Evolutionary conservation across 1,140 invertebrate genomes (phyloP).

Genomic region (Drosophila pectinifera): DNA sequence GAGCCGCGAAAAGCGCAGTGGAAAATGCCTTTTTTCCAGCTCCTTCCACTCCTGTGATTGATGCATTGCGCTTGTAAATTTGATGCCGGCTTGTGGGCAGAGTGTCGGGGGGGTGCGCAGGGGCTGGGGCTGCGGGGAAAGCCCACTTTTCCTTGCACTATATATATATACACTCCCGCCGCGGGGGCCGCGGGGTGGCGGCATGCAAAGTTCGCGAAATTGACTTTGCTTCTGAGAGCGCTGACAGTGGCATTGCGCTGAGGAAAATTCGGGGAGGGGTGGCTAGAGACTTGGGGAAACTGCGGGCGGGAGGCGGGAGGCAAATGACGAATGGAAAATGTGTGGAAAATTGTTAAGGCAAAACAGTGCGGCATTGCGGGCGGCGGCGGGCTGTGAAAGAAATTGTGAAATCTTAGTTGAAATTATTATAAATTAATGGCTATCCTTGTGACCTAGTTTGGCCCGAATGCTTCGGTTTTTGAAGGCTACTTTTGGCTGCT

Average conservation of each 20-base stretch:
- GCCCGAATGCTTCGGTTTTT: conserved; percentile 53
- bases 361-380: conserved; percentile 19
- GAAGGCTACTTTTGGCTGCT: conserved; percentile 5
- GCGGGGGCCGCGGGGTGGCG: too few relatives aligned
- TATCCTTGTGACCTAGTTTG: conserved; percentile 84
- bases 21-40: conserved; percentile 1
- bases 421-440: conserved; percentile 85
- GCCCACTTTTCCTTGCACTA: conserved; percentile 22
- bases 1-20: conserved; percentile 61
- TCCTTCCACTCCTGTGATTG: conserved; percentile 53
- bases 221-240: conserved; percentile 80
- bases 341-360: conserved; percentile 75
- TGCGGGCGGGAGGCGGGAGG: conserved; percentile 10
- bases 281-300: not conserved
- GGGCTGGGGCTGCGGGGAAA: conserved; percentile 3
- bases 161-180: too few relatives aligned
- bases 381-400: conserved; percentile 46
- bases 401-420: conserved; percentile 81
- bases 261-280: not conserved
- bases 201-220: conserved; percentile 82
- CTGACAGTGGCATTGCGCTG: conserved; percentile 72
- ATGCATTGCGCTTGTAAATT: conserved; percentile 83
- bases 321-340: conserved; percentile 81
- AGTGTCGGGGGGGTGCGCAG: not conserved
- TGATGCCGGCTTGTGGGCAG: conserved; percentile 55